Conservation (phyloP, 1,140 invertebrate species). For the Conus betulinus region DNA sequence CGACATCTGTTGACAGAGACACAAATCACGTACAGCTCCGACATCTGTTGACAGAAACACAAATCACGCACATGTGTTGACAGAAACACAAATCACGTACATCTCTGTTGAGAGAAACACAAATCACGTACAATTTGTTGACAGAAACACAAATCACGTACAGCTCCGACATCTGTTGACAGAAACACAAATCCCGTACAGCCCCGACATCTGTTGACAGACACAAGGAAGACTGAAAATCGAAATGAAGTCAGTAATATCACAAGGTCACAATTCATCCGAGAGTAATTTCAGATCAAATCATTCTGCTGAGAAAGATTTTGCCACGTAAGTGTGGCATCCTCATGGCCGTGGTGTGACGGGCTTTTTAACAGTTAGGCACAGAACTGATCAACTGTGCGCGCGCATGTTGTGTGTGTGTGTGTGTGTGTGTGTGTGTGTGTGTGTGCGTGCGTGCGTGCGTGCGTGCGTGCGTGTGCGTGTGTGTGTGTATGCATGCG, state of each 20-base stretch:
- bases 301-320: no score
- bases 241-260: no score
- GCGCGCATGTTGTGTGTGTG: rapidly evolving
- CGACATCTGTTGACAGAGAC: background rate
- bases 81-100: no score
- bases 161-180: no score
- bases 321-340: no score
- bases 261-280: no score
- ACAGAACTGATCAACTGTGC: no score
- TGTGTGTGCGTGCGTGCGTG: background rate
- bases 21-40: background rate
- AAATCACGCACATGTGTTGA: background rate
- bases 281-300: no score
- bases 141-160: no score
- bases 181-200: background rate
- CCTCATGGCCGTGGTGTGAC: no score
- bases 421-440: background rate
- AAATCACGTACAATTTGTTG: background rate
- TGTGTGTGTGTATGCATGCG: background rate
- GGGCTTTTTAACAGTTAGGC: no score
- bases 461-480: background rate
- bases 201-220: background rate
- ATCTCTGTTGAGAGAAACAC: background rate
- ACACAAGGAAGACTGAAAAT: background rate
- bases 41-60: background rate